Evolutionary conservation across 2,113 vertebrate species (phyloP), one percentile per base, ranked within the genome.

Genomic region (Dendrocopos noguchii): DNA sequence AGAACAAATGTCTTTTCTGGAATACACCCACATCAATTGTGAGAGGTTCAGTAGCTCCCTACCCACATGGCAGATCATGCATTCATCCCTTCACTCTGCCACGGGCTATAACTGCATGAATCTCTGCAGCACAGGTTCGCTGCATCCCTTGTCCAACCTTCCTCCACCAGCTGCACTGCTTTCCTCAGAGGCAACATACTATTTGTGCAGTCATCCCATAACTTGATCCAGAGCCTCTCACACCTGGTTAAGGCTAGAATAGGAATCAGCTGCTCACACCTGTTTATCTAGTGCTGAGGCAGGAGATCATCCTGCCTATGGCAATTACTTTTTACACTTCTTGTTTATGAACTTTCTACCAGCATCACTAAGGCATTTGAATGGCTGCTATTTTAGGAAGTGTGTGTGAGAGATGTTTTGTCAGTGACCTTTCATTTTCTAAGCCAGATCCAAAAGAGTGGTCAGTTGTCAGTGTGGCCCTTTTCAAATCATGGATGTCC

Each of bases 31-130:
- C 11, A 7, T 10, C 3, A 8, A 1, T 64, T 44, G 34, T 57
- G 42, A 42, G 74, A 56, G 55, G 14, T 25, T 47, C 10, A 5
- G 18, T 5, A 75, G 31, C 39, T 39, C 28, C 27, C 66, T 60
- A 6, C n/a, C n/a, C 36, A 21, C 18, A 5, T 0, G 19, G 28
- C 20, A 88, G 47, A 29, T 18, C 50, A 5, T 1, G 8, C 0
- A 1, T 27, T n/a, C 52, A 22, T 11, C 14, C 28, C 18, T 34
- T 4, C 5, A 8, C 15, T 11, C 67, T 39, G 44, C 5, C 0
- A 6, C 12, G 50, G 44, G 67, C 10, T 55, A 10, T 33, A 34
- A 27, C 25, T 61, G 44, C 52, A 8, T 1, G 0, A 27, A 42
- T 29, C 8, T 68, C 36, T 61, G 20, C 8, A n/a, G 50, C 25